These are phyloP conservation scores for Neodon shergylaensis DNA, from an alignment of 2,113 vertebrate genomes.

Conservation along the genomic window DNA sequence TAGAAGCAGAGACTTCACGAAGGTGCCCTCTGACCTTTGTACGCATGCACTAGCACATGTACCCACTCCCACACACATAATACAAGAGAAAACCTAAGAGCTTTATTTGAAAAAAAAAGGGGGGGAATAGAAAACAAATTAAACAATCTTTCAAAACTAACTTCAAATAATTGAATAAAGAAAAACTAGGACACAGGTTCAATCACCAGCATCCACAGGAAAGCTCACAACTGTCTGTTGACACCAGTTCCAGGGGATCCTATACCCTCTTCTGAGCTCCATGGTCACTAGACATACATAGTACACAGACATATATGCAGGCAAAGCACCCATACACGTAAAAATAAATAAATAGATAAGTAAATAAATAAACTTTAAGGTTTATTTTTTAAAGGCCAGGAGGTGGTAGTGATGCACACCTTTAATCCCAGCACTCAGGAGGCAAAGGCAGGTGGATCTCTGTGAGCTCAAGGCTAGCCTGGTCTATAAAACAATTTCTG, in stretches of 20 bases:
- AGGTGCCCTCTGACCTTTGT: neutral
- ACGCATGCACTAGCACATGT: neutral
- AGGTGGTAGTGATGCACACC: neutral
- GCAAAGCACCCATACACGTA: neutral
- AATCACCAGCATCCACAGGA: neutral
- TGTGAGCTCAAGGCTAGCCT: neutral
- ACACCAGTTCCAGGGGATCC: neutral
- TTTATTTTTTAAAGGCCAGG: neutral
- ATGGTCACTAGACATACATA: neutral
- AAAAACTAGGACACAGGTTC: neutral
- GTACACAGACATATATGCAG: neutral
- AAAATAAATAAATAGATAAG: neutral
- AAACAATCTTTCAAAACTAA: slow-evolving; percentile 7
- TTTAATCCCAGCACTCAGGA: too few species aligned
- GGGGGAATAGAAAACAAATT: slow-evolving; percentile 36
- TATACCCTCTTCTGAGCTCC: neutral
- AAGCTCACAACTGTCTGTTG: neutral
- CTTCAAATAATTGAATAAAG: neutral
- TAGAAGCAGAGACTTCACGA: neutral
- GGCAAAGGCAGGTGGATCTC: too few species aligned
- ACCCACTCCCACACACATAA: neutral
- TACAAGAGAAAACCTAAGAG: neutral
- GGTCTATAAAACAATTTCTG: too few species aligned
- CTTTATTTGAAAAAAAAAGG: slow-evolving; percentile 5
- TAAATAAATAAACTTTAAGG: neutral